phyloP scores from a whole-genome alignment of 2,797 vertebrate species.

The Pteronotus mesoamericanus region DNA sequence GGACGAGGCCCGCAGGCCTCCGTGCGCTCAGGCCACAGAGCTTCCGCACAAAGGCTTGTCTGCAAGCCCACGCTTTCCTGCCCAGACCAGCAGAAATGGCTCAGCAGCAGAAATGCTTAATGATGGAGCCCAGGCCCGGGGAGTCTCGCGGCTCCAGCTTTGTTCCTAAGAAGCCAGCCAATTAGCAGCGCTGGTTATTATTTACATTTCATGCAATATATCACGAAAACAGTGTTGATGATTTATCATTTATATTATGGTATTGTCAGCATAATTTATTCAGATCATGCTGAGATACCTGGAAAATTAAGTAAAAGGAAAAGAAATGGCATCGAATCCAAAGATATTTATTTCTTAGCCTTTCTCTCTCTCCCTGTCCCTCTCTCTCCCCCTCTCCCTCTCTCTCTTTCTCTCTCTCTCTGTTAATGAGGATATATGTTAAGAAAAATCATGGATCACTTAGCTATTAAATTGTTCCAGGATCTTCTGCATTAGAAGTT shows the following conservation, averaged over 20 bases:
- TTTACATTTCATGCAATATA: conserved; percentile 95
- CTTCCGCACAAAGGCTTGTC: conserved; percentile 51
- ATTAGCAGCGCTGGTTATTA: conserved; percentile 92
- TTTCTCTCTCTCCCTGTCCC: conserved; percentile 17
- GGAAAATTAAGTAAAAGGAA: conserved; percentile 88
- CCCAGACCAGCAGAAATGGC: conserved; percentile 73
- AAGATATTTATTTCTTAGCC: conserved; percentile 81
- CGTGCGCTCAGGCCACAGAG: neutral
- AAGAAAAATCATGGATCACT: conserved; percentile 82
- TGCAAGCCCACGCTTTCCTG: conserved; percentile 1
- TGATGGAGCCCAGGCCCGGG: conserved; percentile 75
- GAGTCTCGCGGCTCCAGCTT: conserved; percentile 82
- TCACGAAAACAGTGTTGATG: conserved; percentile 90
- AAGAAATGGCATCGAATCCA: conserved; percentile 77
- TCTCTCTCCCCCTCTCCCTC: neutral
- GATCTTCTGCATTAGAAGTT: conserved; percentile 77
- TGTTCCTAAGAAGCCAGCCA: conserved; percentile 90
- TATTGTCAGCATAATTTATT: conserved; percentile 90
- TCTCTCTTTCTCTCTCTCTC: conserved; percentile 30
- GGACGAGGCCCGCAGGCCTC: neutral
- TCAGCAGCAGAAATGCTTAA: conserved; percentile 81
- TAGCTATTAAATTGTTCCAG: conserved; percentile 78
- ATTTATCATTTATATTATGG: conserved; percentile 91
- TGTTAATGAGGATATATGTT: conserved; percentile 83
- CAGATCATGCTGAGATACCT: conserved; percentile 88